Evolutionary conservation across 2,888 invertebrate genomes (phyloP).

Genomic region (Cheilosia vernalis): DNA sequence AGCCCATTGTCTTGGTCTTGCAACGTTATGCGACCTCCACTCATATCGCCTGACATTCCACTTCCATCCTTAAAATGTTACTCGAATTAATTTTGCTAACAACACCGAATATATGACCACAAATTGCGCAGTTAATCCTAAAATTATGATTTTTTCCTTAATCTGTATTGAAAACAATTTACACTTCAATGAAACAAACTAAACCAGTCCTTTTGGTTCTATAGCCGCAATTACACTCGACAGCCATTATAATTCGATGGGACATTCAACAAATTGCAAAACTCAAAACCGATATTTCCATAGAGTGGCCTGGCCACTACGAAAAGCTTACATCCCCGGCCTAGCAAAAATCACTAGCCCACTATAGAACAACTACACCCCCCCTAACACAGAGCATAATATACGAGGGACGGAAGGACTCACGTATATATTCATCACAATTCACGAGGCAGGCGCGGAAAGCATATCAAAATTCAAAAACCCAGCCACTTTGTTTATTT

Average conservation of each 20-base stretch:
- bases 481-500: constrained; percentile 69
- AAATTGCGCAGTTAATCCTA: neutral
- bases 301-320: constrained; percentile 26
- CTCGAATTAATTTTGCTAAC: neutral
- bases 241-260: constrained; percentile 39
- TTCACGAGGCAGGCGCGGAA: constrained; percentile 3
- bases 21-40: too few relatives aligned
- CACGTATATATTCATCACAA: neutral
- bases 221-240: neutral
- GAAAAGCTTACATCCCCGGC: constrained; percentile 7
- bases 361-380: too few relatives aligned
- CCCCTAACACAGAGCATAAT: constrained; percentile 7
- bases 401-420: too few relatives aligned
- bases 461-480: constrained; percentile 63
- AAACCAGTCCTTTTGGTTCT: neutral
- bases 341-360: neutral
- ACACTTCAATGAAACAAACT: neutral
- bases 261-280: constrained; percentile 37
- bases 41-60: too few relatives aligned
- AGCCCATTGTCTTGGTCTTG: too few relatives aligned
- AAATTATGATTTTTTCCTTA: neutral
- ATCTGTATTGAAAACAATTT: too few relatives aligned
- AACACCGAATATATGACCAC: neutral
- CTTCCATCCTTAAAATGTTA: too few relatives aligned
- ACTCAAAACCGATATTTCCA: constrained; percentile 35